phyloP scores from a whole-genome alignment of 2,113 vertebrate genomes.

The Mesitornis unicolor region DNA sequence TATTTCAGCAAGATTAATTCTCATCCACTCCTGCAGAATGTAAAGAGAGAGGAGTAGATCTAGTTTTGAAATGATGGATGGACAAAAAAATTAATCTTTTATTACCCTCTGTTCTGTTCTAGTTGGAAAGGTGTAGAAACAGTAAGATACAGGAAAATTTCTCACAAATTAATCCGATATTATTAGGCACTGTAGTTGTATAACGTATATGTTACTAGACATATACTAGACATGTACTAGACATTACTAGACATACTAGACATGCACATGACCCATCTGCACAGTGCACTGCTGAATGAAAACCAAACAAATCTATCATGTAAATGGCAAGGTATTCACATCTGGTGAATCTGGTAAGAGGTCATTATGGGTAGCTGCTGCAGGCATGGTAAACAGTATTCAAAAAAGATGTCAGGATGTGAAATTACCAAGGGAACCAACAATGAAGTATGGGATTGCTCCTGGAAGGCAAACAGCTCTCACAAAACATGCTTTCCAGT shows the following conservation, averaged over 20 bases:
- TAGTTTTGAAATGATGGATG: slow-evolving; percentile 23
- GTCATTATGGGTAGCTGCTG: neutral
- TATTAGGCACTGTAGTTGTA: neutral
- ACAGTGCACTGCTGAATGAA: neutral
- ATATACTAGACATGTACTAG: too few species aligned
- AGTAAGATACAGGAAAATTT: neutral
- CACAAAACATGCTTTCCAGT: neutral
- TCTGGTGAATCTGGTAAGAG: neutral
- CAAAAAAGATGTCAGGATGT: neutral
- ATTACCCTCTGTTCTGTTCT: neutral
- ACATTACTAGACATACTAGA: neutral
- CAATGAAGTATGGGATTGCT: neutral
- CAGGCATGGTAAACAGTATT: neutral
- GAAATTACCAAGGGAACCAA: neutral
- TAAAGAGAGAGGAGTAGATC: neutral
- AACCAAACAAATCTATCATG: neutral
- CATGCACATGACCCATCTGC: accelerated
- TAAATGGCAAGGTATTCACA: neutral
- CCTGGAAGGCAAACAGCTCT: neutral
- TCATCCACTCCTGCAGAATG: neutral
- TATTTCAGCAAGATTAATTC: neutral
- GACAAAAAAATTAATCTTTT: neutral
- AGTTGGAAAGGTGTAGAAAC: neutral
- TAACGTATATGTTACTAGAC: accelerated
- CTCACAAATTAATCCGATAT: neutral